Evolutionary conservation across 2,797 vertebrate genomes (phyloP), one percentile per base, ranked within the genome.

Genomic region (Psittacula echo): DNA sequence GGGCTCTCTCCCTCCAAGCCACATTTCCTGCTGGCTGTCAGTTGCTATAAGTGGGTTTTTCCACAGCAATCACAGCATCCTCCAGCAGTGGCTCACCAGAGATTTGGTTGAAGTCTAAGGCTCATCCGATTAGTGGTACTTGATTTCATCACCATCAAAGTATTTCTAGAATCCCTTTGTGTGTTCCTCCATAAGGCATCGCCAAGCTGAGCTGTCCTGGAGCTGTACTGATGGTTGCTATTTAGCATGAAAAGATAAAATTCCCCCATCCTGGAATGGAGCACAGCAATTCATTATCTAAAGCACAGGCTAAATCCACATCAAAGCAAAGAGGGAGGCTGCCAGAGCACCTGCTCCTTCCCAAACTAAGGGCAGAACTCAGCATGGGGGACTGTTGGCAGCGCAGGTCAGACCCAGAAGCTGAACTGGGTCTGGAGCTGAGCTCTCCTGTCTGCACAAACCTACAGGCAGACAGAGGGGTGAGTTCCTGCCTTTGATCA

Each of bases 91-190:
- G 87, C 76, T 95, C 91, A 71, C 64, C 79, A 95, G 85, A 77
- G 91, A 70, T 72, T 73, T 64, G 50, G 56, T 89, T 86, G 64
- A 93, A 92, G 58, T 45, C 32, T 34, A 44, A 83, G 62, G 70
- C 76, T 96, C 79, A 87, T 76, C 70, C 0, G 1, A 79, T 81
- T 79, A 93, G 83, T 73, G 66, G 86, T 9, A 71, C 73, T 90
- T 20, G 29, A 81, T 76, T 93, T 90, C 83, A 94, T 81, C 80
- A 84, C 76, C 83, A 54, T 37, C 42, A 34, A 88, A 76, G 87
- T 93, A 86, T 94, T 95, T 95, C 81, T 64, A 91, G 87, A 62
- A 70, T 78, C 47, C 44, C 78, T 81, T 81, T 78, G 73, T 91
- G 73, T 82, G 65, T 85, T 87, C 73, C 62, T 78, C 22, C 6